Percentiles rank a stretch among this genome's conserved stretches.
These are phyloP conservation scores for Lordiphosa stackelbergi DNA, from an alignment of 1,140 invertebrate genomes.

Conservation along the genomic window DNA sequence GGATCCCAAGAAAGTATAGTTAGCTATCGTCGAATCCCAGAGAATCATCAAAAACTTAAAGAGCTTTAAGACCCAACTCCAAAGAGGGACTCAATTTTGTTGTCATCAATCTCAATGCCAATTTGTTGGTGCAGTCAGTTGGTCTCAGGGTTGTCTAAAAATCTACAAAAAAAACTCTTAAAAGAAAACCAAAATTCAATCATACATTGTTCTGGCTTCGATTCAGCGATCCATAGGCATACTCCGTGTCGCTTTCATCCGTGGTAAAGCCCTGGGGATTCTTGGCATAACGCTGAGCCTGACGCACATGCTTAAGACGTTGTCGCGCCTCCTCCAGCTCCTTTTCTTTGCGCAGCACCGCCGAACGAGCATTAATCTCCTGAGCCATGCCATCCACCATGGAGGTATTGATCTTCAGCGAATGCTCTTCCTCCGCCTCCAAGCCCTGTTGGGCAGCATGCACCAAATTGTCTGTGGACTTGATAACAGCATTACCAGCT, in stretches of 20 bases:
- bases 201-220: constrained; percentile 76
- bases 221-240: constrained; percentile 61
- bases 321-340: constrained; percentile 95
- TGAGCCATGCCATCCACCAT: constrained; percentile 97
- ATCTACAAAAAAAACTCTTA: constrained; percentile 7
- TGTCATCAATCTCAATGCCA: constrained; percentile 45
- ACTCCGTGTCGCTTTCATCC: constrained; percentile 80
- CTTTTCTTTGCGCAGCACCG: constrained; percentile 94
- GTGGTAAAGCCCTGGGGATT: constrained; percentile 79
- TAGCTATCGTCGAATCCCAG: too few species aligned
- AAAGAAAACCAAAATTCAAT: constrained; percentile 12
- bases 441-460: constrained; percentile 95
- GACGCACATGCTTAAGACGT: constrained; percentile 89
- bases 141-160: constrained; percentile 9
- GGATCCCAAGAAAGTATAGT: too few species aligned
- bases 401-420: constrained; percentile 90
- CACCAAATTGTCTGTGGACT: constrained; percentile 98
- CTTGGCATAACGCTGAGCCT: constrained; percentile 88
- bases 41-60: too few species aligned
- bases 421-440: constrained; percentile 93
- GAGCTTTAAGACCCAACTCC: not conserved
- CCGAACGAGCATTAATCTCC: constrained; percentile 91
- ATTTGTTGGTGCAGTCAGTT: constrained; percentile 38
- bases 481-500: constrained; percentile 97
- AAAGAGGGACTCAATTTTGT: constrained; percentile 22